Conservation (phyloP, 2,113 vertebrate species). For the Climacteris rufus region DNA sequence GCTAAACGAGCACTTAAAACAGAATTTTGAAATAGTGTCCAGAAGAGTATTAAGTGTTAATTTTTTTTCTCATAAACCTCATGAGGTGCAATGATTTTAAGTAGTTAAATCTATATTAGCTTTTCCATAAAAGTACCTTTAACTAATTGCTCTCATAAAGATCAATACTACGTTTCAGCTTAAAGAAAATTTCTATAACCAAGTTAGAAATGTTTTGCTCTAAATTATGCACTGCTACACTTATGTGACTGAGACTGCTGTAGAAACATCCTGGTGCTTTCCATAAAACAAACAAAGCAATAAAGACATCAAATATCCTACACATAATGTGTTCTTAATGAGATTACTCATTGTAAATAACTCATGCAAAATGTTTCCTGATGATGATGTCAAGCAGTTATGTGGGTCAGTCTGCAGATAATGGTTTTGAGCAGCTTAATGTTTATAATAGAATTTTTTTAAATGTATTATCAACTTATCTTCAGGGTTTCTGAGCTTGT, state of each 20-base stretch:
- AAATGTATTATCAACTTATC: neutral
- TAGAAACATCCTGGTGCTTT: neutral
- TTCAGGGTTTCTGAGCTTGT: neutral
- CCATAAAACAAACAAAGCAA: constrained; percentile 30
- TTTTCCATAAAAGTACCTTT: neutral
- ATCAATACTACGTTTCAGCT: constrained; percentile 1
- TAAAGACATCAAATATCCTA: neutral
- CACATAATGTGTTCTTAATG: neutral
- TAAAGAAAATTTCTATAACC: constrained; percentile 28
- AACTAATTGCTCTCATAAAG: constrained; percentile 15
- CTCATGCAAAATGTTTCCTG: neutral
- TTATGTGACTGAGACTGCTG: neutral
- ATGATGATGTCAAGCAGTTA: constrained; percentile 17
- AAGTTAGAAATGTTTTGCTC: constrained; percentile 38
- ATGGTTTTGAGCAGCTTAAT: neutral
- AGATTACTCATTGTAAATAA: constrained; percentile 1
- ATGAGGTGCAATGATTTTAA: neutral
- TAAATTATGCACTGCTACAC: constrained; percentile 14
- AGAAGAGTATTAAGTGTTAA: neutral
- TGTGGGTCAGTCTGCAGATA: constrained; percentile 18
- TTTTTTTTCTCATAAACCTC: neutral
- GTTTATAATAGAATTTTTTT: neutral
- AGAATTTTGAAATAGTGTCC: neutral
- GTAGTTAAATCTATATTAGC: neutral
- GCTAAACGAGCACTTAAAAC: neutral